A percentile compares a stretch with the other conserved stretches of the same genome.
Conservation (phyloP, 2,888 invertebrate species). For the Caenorhabditis panamensis region DNA sequence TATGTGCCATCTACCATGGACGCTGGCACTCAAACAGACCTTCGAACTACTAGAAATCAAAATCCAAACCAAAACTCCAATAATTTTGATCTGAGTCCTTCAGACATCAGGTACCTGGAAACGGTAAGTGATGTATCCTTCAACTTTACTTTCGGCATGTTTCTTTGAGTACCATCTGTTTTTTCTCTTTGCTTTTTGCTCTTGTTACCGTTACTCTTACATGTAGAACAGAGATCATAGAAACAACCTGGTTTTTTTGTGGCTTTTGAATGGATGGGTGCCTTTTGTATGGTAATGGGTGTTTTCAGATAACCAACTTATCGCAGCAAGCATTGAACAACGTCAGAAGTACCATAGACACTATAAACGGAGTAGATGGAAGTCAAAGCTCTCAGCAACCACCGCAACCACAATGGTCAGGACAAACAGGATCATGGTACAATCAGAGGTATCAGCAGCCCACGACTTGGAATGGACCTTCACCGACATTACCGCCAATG, state of each 20-base stretch:
- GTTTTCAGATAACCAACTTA: conserved; percentile 56
- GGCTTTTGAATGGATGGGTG: conserved; percentile 10
- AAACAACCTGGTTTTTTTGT: neutral
- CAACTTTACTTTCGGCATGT: neutral
- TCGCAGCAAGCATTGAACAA: conserved; percentile 58
- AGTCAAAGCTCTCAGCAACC: neutral
- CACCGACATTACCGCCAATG: conserved; percentile 32
- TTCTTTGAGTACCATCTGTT: conserved; percentile 19
- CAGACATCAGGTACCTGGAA: conserved; percentile 57
- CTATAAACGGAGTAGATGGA: conserved; percentile 17
- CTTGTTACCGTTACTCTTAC: neutral
- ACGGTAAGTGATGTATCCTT: conserved; percentile 33
- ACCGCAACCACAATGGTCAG: neutral
- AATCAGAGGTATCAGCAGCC: conserved; percentile 31
- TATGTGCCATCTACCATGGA: conserved; percentile 42
- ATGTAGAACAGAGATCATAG: neutral
- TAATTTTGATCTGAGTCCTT: conserved; percentile 34
- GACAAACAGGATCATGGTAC: neutral
- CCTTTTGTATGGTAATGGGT: neutral
- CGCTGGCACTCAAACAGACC: conserved; percentile 45
- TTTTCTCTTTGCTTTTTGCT: conserved; percentile 2
- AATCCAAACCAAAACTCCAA: neutral
- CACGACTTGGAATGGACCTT: neutral
- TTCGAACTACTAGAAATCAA: conserved; percentile 31
- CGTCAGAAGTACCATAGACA: conserved; percentile 35